Conservation (phyloP, 2,113 vertebrate genomes). For the Dicerorhinus sumatrensis region DNA sequence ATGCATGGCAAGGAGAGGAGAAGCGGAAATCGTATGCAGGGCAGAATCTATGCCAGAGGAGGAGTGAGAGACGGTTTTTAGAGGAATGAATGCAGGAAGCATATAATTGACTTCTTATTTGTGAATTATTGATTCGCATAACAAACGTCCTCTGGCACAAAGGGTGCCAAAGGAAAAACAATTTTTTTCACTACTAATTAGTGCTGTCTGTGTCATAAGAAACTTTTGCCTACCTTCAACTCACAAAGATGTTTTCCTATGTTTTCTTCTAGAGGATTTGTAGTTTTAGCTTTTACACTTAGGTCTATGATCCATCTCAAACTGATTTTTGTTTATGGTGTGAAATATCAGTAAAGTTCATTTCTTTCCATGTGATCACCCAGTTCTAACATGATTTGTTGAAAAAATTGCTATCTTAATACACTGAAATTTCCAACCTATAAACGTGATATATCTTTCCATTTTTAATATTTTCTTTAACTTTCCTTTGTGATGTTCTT, state of each 20-base stretch:
- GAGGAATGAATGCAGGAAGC: not conserved
- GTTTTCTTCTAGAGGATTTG: not conserved
- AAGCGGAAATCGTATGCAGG: not conserved
- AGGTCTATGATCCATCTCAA: not conserved
- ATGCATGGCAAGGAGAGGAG: not conserved
- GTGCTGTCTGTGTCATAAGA: not conserved
- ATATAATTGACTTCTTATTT: rapidly evolving
- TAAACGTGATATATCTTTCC: not conserved
- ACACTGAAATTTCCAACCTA: not conserved
- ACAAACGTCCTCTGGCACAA: not conserved
- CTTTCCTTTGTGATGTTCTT: not conserved
- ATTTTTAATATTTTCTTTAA: not conserved
- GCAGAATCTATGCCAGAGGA: not conserved
- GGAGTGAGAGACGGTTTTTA: not conserved
- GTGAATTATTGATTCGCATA: not conserved
- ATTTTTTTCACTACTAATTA: not conserved
- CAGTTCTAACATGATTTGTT: not conserved
- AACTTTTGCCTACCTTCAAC: not conserved
- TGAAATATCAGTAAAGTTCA: not conserved
- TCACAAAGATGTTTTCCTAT: not conserved
- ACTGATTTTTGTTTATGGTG: not conserved
- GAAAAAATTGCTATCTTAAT: not conserved
- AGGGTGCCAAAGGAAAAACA: not conserved
- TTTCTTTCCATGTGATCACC: not conserved
- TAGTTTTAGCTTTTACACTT: not conserved